Conservation (phyloP, 2,888 invertebrate genomes). For the Amphimallon solstitiale region DNA sequence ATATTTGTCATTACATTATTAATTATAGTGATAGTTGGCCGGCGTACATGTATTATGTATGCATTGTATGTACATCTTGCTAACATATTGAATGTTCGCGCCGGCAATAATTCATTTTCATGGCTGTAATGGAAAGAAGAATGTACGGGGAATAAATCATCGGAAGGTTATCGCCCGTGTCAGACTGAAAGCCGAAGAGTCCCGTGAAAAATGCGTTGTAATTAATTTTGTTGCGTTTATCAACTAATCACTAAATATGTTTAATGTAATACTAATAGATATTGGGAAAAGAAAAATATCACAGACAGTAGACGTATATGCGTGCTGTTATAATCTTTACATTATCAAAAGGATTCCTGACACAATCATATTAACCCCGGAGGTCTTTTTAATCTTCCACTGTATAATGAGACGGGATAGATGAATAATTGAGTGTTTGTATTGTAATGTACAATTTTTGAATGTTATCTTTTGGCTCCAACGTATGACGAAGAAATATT, state of each 20-base stretch:
- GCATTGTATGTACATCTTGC: not conserved
- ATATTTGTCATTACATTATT: too few relatives aligned
- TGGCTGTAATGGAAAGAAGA: slow-evolving; percentile 4
- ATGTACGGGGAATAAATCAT: slow-evolving; percentile 9
- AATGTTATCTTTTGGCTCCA: too few relatives aligned
- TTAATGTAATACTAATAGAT: not conserved
- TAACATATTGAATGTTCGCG: slow-evolving; percentile 8
- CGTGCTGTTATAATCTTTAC: too few relatives aligned
- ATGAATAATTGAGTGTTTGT: too few relatives aligned
- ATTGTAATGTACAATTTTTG: too few relatives aligned
- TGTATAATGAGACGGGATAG: too few relatives aligned
- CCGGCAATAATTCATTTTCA: slow-evolving; percentile 16
- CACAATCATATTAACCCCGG: not conserved
- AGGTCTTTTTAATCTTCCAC: not conserved
- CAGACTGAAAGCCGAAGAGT: slow-evolving; percentile 15
- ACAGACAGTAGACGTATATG: not conserved
- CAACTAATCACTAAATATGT: not conserved
- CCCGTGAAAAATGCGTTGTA: slow-evolving; percentile 11
- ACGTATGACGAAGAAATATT: too few relatives aligned
- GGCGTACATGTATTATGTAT: not conserved
- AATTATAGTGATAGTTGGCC: too few relatives aligned
- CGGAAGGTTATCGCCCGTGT: slow-evolving; percentile 18
- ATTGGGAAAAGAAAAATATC: not conserved
- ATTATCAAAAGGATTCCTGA: not conserved
- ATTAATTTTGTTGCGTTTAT: slow-evolving; percentile 20